Conservation (phyloP, 2,888 invertebrate species). For the Microplitis manilae region DNA sequence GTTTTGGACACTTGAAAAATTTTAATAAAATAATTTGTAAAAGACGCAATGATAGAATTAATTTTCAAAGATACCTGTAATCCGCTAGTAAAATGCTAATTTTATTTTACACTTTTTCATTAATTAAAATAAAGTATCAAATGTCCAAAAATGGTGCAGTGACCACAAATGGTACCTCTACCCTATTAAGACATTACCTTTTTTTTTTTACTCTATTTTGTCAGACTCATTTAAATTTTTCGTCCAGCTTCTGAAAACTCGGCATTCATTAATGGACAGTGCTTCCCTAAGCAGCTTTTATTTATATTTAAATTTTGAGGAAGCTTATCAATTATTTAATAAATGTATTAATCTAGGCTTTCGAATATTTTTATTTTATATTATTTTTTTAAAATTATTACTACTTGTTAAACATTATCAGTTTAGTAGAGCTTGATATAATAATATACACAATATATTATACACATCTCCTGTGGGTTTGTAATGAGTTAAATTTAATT, state of each 20-base stretch:
- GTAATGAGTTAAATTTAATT: conserved; percentile 10
- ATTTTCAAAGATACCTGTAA: too few species aligned
- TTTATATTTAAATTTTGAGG: not conserved
- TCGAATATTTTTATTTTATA: not conserved
- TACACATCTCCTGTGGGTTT: not conserved
- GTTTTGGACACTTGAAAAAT: too few species aligned
- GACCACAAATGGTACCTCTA: too few species aligned
- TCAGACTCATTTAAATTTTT: not conserved
- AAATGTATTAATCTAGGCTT: not conserved
- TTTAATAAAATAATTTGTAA: too few species aligned
- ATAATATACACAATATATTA: not conserved
- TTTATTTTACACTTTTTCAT: too few species aligned
- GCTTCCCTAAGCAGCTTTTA: conserved; percentile 9
- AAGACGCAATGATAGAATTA: too few species aligned
- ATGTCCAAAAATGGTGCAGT: too few species aligned
- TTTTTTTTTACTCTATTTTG: not conserved
- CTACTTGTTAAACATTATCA: not conserved
- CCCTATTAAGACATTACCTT: too few species aligned
- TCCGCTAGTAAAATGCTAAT: too few species aligned
- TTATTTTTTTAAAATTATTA: not conserved
- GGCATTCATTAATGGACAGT: conserved; percentile 3
- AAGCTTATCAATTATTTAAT: not conserved
- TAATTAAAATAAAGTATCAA: too few species aligned
- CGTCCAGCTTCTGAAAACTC: not conserved
- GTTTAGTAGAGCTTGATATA: not conserved